Evolutionary conservation across 1,140 invertebrate species (phyloP).

Genomic region (Lepidostoma basale): DNA sequence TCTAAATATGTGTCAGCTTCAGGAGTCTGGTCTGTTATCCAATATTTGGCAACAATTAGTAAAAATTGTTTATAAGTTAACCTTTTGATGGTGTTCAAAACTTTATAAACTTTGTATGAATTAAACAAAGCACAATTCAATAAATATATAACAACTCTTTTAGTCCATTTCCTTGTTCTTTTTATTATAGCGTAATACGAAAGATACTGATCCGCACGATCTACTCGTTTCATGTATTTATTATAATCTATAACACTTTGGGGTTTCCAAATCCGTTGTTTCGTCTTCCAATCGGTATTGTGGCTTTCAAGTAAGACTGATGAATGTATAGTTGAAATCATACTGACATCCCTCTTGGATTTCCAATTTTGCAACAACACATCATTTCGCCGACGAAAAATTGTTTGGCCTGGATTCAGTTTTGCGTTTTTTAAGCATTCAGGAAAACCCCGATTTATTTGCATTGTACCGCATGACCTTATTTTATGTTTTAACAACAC

Average conservation of each 20-base stretch:
- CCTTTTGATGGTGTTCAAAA: neutral
- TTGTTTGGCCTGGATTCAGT: conserved; percentile 51
- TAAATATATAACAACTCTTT: conserved; percentile 3
- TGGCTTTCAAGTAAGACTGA: conserved; percentile 43
- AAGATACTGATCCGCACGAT: conserved; percentile 44
- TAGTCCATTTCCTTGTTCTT: conserved; percentile 34
- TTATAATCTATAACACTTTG: conserved; percentile 25
- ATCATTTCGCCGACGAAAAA: conserved; percentile 49
- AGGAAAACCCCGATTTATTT: conserved; percentile 51
- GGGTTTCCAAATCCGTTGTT: neutral
- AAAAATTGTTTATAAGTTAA: conserved; percentile 20
- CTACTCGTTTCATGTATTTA: conserved; percentile 44
- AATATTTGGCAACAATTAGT: neutral
- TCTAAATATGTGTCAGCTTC: conserved; percentile 8
- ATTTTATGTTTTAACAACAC: conserved; percentile 53
- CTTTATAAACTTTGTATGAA: conserved; percentile 17
- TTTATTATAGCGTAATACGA: conserved; percentile 39
- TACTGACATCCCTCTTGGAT: conserved; percentile 52
- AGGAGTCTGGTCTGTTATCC: conserved; percentile 2
- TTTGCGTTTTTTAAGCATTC: conserved; percentile 49
- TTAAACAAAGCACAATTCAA: conserved; percentile 20
- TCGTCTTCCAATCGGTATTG: conserved; percentile 39
- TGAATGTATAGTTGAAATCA: conserved; percentile 52
- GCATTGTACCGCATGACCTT: conserved; percentile 55
- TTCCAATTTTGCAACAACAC: conserved; percentile 55